Evolutionary conservation across 2,797 vertebrate genomes (phyloP).

Genomic region (Myotis pilosus): DNA sequence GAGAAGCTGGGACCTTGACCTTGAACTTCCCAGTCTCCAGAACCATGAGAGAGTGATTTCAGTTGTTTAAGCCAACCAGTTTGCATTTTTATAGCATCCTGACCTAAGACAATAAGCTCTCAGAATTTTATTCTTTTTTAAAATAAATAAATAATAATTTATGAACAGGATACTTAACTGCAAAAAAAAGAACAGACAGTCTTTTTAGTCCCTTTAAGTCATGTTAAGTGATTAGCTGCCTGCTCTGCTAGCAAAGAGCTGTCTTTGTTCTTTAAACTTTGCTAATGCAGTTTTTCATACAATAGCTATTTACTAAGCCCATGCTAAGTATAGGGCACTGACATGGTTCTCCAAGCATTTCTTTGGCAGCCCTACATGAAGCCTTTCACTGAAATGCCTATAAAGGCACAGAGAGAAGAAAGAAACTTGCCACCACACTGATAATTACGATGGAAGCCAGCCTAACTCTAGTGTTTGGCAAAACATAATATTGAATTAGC

Average conservation of each 20-base stretch:
- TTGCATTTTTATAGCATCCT: no score
- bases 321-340: background rate
- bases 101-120: no score
- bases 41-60: no score
- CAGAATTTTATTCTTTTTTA: no score
- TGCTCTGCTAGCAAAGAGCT: background rate
- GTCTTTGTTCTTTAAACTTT: background rate
- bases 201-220: background rate
- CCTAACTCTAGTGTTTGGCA: background rate
- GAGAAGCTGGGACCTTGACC: no score
- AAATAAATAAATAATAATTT: no score
- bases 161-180: no score
- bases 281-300: background rate
- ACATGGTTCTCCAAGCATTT: background rate
- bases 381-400: background rate
- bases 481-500: background rate
- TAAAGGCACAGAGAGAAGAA: background rate
- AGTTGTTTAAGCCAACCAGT: no score
- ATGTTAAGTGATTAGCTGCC: background rate
- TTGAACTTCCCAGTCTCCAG: no score
- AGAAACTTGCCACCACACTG: background rate
- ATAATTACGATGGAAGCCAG: background rate
- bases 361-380: background rate
- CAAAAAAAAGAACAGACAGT: background rate
- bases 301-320: background rate